Evolutionary conservation across 2,888 invertebrate species (phyloP).

Genomic region (Macrosiphum euphorbiae): DNA sequence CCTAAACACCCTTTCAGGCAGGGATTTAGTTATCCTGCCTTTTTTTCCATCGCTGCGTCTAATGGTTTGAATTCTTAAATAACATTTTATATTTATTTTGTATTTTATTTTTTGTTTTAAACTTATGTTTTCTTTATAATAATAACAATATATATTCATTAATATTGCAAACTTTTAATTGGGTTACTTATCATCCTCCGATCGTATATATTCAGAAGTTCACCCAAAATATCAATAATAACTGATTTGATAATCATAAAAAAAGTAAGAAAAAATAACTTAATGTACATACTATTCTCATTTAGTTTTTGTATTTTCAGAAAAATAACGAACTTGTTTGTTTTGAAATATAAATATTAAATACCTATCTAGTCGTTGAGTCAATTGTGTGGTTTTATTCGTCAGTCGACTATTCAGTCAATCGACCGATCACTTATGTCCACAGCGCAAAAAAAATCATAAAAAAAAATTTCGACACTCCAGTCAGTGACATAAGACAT

Average conservation of each 20-base stretch:
- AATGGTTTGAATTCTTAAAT: constrained; percentile 21
- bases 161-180: neutral
- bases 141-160: neutral
- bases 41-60: too few species aligned
- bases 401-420: neutral
- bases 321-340: neutral
- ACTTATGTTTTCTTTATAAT: neutral
- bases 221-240: neutral
- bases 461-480: neutral
- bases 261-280: neutral
- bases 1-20: constrained; percentile 39
- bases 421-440: neutral
- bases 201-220: neutral
- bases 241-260: neutral
- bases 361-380: neutral
- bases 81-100: neutral
- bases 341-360: neutral
- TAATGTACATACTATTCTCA: neutral
- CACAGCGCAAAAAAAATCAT: neutral
- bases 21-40: constrained; percentile 2
- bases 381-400: neutral
- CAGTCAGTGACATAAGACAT: neutral
- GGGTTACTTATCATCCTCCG: neutral
- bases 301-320: neutral
- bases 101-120: neutral